phyloP scores from a whole-genome alignment of 2,888 invertebrate genomes.

The Eupithecia inturbata region DNA sequence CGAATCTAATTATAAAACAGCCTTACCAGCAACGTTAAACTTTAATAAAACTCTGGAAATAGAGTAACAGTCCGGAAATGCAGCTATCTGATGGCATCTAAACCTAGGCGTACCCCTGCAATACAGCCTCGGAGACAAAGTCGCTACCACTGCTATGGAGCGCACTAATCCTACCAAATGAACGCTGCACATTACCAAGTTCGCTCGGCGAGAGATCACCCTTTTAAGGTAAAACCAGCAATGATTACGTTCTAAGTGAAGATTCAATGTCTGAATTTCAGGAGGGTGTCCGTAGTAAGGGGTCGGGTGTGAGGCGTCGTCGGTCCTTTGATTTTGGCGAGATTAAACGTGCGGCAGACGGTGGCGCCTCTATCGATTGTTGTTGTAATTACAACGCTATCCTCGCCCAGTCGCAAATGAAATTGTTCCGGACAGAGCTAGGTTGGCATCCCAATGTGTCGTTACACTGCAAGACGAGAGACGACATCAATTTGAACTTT shows the following conservation, averaged over 20 bases:
- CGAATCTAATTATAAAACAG: not conserved
- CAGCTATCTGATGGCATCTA: conserved; percentile 79
- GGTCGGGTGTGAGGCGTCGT: conserved; percentile 79
- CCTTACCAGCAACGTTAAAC: conserved; percentile 63
- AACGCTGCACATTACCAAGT: conserved; percentile 54
- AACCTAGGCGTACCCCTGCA: conserved; percentile 75
- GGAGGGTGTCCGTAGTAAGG: conserved; percentile 61
- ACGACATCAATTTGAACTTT: conserved; percentile 62
- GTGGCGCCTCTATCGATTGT: conserved; percentile 85
- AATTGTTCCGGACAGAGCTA: conserved; percentile 83
- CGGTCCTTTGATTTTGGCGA: conserved; percentile 83
- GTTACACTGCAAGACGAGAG: conserved; percentile 63
- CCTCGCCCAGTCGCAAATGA: conserved; percentile 84
- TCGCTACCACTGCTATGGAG: conserved; percentile 62
- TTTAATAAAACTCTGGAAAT: conserved; percentile 75
- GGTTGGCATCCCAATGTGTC: conserved; percentile 77
- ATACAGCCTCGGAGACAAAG: conserved; percentile 79
- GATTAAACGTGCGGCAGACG: conserved; percentile 84
- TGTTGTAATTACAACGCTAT: conserved; percentile 84
- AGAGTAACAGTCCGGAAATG: conserved; percentile 73
- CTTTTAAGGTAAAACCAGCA: conserved; percentile 40
- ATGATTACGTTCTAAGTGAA: conserved; percentile 49
- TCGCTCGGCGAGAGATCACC: not conserved
- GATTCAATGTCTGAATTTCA: conserved; percentile 32
- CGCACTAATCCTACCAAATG: conserved; percentile 53